Evolutionary conservation across 2,888 invertebrate species (phyloP).

Genomic region (Lepas anatifera): DNA sequence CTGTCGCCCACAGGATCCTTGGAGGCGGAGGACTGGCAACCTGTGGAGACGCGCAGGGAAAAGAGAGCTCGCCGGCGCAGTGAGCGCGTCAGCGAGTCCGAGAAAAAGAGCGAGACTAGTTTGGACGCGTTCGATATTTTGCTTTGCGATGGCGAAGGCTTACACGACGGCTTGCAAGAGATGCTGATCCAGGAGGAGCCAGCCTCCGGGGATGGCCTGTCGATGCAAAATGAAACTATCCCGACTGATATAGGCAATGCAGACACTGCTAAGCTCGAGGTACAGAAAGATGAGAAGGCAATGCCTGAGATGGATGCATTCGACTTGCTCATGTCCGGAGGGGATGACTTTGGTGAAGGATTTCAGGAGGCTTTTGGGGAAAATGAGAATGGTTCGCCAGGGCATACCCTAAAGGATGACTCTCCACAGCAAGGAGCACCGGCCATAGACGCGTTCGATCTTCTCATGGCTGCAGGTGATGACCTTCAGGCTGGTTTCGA

Average conservation of each 20-base stretch:
- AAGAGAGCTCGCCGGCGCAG: neutral
- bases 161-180: neutral
- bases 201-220: neutral
- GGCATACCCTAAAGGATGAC: too few species aligned
- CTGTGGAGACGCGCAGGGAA: neutral
- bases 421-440: neutral
- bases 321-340: neutral
- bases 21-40: neutral
- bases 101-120: neutral
- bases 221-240: too few species aligned
- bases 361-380: neutral
- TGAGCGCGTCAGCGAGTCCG: neutral
- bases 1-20: neutral
- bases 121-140: neutral
- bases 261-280: too few species aligned
- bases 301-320: neutral
- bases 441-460: neutral
- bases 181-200: neutral
- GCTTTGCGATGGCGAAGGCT: neutral
- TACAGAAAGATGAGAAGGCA: too few species aligned
- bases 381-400: neutral
- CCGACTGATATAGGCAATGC: too few species aligned
- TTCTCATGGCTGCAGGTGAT: neutral
- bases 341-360: neutral
- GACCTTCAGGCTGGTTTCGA: neutral